Percentiles rank a stretch among this genome's conserved stretches.
These are phyloP conservation scores for Cydia fagiglandana DNA, from an alignment of 1,140 invertebrate genomes.

Conservation along the genomic window DNA sequence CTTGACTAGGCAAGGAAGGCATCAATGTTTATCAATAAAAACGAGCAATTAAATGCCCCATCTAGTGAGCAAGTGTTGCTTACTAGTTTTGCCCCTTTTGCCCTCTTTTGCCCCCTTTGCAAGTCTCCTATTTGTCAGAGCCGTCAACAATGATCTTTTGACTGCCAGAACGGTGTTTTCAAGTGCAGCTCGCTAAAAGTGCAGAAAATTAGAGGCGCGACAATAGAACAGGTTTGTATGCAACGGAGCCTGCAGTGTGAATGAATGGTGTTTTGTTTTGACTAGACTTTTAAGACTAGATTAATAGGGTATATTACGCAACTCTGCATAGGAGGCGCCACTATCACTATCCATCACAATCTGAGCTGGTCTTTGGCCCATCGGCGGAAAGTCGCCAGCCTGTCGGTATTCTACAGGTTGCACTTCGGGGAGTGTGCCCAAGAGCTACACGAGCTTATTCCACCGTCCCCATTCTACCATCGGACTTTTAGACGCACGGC, in stretches of 20 bases:
- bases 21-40: too few relatives aligned
- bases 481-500: too few relatives aligned
- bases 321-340: too few relatives aligned
- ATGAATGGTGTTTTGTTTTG: not conserved
- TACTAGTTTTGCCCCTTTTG: slow-evolving; percentile 6
- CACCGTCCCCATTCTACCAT: too few relatives aligned
- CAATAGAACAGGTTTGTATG: not conserved
- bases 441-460: too few relatives aligned
- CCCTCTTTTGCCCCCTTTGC: not conserved
- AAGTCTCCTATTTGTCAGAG: not conserved
- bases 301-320: too few relatives aligned
- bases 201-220: not conserved
- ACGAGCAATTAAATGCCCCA: not conserved
- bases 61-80: not conserved
- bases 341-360: too few relatives aligned
- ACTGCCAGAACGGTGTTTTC: slow-evolving; percentile 1
- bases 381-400: too few relatives aligned
- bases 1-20: too few relatives aligned
- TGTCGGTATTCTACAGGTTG: too few relatives aligned
- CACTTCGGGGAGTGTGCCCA: too few relatives aligned
- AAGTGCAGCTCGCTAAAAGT: not conserved
- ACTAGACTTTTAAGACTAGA: not conserved
- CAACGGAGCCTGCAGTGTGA: not conserved
- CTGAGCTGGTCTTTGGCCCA: too few relatives aligned
- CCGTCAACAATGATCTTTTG: slow-evolving; percentile 18